Conservation (phyloP, 1,140 invertebrate species). For the Ganaspis sp. region DNA sequence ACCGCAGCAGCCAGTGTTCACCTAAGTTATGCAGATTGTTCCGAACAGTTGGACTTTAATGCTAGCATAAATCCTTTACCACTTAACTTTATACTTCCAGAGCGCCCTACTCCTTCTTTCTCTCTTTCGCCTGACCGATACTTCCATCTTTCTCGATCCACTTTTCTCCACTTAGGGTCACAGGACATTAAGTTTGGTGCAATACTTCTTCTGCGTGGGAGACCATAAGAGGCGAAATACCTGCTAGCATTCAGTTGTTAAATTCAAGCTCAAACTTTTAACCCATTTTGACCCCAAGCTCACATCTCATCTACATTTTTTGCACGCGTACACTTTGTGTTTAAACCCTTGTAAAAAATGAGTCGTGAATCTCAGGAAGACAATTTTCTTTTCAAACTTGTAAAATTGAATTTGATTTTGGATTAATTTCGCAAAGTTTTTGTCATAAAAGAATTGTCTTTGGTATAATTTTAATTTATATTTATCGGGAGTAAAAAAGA, state of each 20-base stretch:
- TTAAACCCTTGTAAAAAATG: conserved; percentile 4
- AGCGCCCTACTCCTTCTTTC: conserved; percentile 46
- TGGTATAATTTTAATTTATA: not conserved
- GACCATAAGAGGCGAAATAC: conserved; percentile 6
- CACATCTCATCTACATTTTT: conserved; percentile 10
- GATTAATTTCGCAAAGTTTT: no score
- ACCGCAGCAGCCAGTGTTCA: conserved; percentile 57
- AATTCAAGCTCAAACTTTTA: not conserved
- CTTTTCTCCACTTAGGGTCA: conserved; percentile 4
- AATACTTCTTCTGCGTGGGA: conserved; percentile 26
- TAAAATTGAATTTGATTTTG: not conserved
- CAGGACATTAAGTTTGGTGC: conserved; percentile 15
- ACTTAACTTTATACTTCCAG: conserved; percentile 72
- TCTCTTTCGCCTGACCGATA: not conserved
- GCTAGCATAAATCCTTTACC: conserved; percentile 72
- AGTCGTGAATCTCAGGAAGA: conserved; percentile 22
- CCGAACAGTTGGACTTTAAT: conserved; percentile 74
- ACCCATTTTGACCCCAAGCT: conserved; percentile 13
- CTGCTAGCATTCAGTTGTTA: conserved; percentile 19
- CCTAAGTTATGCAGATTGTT: conserved; percentile 74
- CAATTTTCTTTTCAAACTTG: not conserved
- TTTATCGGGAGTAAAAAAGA: not conserved
- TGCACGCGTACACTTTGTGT: conserved; percentile 4
- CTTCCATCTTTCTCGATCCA: conserved; percentile 18
- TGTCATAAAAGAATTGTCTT: not conserved